Evolutionary conservation across 2,113 vertebrate species (phyloP).

Genomic region (Pipra filicauda): DNA sequence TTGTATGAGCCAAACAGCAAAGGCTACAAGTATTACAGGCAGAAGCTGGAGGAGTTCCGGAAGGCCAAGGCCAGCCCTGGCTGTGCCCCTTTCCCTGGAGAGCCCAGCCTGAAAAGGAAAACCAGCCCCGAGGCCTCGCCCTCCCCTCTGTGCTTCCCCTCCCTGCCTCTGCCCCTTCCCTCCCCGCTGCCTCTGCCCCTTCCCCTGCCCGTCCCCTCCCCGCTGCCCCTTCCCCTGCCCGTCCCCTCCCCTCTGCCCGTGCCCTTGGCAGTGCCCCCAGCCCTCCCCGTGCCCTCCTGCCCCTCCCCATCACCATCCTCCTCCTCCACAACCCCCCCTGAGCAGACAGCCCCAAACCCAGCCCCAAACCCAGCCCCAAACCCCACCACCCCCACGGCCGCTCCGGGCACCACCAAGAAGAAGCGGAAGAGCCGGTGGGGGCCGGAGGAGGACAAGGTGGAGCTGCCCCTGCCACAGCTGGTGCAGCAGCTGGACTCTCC

Average conservation of each 20-base stretch:
- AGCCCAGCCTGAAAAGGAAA: conserved; percentile 44
- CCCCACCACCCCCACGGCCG: not conserved
- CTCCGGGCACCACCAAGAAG: conserved; percentile 71
- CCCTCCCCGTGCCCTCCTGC: not conserved
- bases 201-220: not conserved
- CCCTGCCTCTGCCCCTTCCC: not conserved
- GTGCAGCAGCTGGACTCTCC: conserved; percentile 67
- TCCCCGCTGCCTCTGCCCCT: not conserved
- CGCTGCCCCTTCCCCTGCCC: not conserved
- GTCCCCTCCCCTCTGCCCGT: not conserved
- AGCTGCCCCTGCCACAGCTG: conserved; percentile 77
- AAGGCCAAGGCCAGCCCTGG: conserved; percentile 53
- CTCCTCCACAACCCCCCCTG: not conserved
- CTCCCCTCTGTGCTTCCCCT: not conserved
- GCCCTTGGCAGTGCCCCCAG: not conserved
- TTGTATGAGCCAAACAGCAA: conserved; percentile 87
- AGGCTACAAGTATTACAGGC: conserved; percentile 84
- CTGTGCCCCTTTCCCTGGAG: not conserved
- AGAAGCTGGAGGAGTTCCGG: conserved; percentile 86
- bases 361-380: no score
- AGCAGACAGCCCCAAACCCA: not conserved
- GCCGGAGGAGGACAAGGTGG: conserved; percentile 90
- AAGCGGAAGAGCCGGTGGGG: conserved; percentile 97
- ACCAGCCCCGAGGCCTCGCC: conserved; percentile 12
- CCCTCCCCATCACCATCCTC: not conserved